These are phyloP conservation scores for Bubo scandiacus DNA, from an alignment of 2,113 vertebrate genomes.

Conservation along the genomic window DNA sequence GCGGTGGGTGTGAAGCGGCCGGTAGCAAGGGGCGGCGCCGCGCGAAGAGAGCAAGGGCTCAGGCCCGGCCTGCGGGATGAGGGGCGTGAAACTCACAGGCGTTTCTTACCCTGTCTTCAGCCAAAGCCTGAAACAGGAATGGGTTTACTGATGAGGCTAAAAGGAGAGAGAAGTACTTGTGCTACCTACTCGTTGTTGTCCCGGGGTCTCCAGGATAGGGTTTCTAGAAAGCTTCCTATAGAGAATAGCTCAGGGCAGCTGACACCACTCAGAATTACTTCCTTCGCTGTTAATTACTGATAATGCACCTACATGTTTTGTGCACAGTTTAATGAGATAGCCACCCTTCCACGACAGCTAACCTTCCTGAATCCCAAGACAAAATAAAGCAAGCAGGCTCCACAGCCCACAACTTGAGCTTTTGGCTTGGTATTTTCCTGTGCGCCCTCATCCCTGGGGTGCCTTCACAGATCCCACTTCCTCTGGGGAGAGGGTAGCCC, in stretches of 20 bases:
- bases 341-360: neutral
- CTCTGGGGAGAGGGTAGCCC: neutral
- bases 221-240: neutral
- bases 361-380: neutral
- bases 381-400: neutral
- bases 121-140: accelerated
- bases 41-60: accelerated
- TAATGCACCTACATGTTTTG: neutral
- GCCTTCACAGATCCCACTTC: neutral
- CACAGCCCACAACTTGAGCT: neutral
- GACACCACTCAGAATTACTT: neutral
- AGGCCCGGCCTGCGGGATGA: accelerated
- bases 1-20: neutral
- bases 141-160: neutral
- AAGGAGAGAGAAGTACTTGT: neutral
- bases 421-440: neutral
- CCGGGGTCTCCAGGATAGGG: accelerated
- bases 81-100: accelerated
- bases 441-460: too few species aligned
- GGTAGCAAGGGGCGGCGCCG: neutral
- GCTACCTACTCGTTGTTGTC: neutral
- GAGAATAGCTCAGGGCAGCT: too few species aligned
- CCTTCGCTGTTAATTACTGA: too few species aligned
- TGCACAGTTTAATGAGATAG: neutral
- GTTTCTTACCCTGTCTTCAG: accelerated